Evolutionary conservation across 2,888 invertebrate species (phyloP), one percentile per base, ranked within the genome.

Genomic region (Gonocerus acuteangulatus): DNA sequence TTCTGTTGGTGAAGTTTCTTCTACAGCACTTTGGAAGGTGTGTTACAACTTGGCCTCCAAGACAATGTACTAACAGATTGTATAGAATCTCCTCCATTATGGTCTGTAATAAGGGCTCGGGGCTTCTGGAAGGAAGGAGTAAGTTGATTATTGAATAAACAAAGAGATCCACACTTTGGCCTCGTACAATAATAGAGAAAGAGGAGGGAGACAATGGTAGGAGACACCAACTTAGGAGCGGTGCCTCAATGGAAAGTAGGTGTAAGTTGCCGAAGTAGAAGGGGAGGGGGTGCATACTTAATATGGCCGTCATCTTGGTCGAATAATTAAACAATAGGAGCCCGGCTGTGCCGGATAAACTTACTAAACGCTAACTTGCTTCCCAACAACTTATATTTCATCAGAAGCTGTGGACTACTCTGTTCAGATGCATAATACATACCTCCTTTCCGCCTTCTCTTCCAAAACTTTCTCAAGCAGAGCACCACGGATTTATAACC

Each of bases 291-390:
- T 62, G 64, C 64, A 64, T 64, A 64, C 64, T 64, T 64, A 64
- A 64, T 64, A 62, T 60, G 42, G 45, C 59, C 64, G 64, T 64
- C 64, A 64, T 64, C 64, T 64, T 64, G 64, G 59, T 23, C 54
- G 64, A 64, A 64, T 64, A 64, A 64, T 64, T 64, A 64, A 64
- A 64, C 64, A 64, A 64, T 62, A 56, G 64, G 60, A 39, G 27
- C 22, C 19, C 44, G 22, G 45, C 47, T 44, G 57, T 36, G 44
- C 47, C 57, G 27, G 57, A 64, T 64, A 64, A 64, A 64, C 64
- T 64, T 64, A 64, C 61, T 64, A 64, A 64, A 64, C 64, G 64
- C 61, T 59, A 62, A 64, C 61, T 64, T 62, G 64, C 64, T 64
- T 56, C 54, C 58, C 4, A 39, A 64, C 64, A 64, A 64, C 61